Conservation (phyloP, 2,797 vertebrate genomes). For the Okamejei kenojei region DNA sequence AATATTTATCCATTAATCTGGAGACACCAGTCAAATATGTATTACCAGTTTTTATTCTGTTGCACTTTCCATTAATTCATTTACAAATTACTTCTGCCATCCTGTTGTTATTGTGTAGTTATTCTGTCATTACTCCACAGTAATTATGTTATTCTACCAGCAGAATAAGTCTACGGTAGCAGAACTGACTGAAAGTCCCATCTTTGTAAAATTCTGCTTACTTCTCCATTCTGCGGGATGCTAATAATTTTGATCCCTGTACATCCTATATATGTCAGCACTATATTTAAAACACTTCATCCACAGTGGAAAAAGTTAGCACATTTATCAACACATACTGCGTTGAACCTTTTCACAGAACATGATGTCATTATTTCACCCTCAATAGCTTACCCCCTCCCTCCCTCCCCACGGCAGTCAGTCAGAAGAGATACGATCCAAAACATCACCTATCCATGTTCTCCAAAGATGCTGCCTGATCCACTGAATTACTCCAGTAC, state of each 20-base stretch:
- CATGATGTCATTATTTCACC: neutral
- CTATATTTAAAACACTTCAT: neutral
- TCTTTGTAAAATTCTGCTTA: neutral
- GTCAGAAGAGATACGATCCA: too few species aligned
- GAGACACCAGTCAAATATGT: slow-evolving; percentile 20
- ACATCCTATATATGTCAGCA: neutral
- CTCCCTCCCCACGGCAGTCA: too few species aligned
- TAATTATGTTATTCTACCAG: neutral
- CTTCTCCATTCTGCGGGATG: neutral
- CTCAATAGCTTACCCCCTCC: too few species aligned
- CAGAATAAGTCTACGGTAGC: neutral
- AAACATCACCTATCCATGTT: too few species aligned
- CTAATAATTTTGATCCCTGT: neutral
- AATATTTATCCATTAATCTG: neutral
- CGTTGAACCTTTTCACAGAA: neutral
- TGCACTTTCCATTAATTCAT: slow-evolving; percentile 27
- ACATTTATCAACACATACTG: neutral
- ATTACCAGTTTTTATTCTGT: slow-evolving; percentile 18
- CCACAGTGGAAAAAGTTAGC: neutral
- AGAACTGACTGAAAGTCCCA: neutral
- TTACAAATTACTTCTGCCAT: slow-evolving; percentile 27
- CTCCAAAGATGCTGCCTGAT: too few species aligned
- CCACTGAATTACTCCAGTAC: too few species aligned
- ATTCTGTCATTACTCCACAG: neutral
- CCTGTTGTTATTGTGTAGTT: neutral